A percentile compares a stretch with the other conserved stretches of the same genome.
phyloP scores from a whole-genome alignment of 2,113 vertebrate genomes.

The Chionomys nivalis region DNA sequence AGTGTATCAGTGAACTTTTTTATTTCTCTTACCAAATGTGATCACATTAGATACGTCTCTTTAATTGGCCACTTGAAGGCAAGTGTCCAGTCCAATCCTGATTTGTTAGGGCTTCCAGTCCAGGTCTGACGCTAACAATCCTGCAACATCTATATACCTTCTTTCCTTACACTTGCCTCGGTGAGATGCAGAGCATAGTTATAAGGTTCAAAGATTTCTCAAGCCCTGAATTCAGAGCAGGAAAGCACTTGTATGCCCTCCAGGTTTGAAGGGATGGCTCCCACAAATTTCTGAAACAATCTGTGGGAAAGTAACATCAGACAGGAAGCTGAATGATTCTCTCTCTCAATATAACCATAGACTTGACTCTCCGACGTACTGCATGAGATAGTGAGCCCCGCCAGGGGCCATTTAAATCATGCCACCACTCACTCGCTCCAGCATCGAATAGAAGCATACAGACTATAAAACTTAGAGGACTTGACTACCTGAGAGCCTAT shows the following conservation, averaged over 20 bases:
- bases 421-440: neutral
- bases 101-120: neutral
- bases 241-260: neutral
- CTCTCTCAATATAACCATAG: neutral
- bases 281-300: neutral
- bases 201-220: neutral
- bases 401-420: neutral
- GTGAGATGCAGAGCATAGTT: rapidly evolving
- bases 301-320: neutral
- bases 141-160: neutral
- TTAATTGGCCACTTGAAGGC: neutral
- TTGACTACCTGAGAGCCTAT: neutral
- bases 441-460: neutral
- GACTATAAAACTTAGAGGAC: neutral
- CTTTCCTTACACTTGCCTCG: neutral
- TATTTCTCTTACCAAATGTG: neutral
- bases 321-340: neutral
- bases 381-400: neutral
- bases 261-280: neutral
- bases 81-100: neutral
- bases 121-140: neutral
- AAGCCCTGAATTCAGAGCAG: neutral
- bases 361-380: neutral
- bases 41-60: neutral
- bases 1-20: neutral